Percentiles rank a stretch among this genome's conserved stretches.
Conservation (phyloP, 2,113 vertebrate species). For the Hucho hucho region DNA sequence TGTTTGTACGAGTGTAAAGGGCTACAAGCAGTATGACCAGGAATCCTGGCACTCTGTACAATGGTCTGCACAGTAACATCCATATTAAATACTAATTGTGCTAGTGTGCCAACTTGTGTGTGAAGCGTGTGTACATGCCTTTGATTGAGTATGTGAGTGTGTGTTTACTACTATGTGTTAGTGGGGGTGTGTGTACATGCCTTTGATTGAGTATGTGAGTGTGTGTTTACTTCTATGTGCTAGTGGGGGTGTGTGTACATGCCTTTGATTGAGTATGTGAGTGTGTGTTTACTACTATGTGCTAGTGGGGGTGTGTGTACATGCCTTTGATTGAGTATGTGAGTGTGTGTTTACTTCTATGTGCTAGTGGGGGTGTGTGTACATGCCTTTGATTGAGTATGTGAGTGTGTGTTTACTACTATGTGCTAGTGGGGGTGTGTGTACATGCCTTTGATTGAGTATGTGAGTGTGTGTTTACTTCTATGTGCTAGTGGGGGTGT, state of each 20-base stretch:
- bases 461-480: too few species aligned
- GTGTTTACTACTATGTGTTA: conserved; percentile 1
- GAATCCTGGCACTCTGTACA: background rate
- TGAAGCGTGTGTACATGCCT: background rate
- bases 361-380: too few species aligned
- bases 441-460: too few species aligned
- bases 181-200: too few species aligned
- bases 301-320: too few species aligned
- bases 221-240: too few species aligned
- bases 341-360: too few species aligned
- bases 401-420: conserved; percentile 3
- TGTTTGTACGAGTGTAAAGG: too few species aligned
- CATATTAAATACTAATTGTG: background rate
- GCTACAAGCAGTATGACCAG: background rate
- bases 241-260: too few species aligned
- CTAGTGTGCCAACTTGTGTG: background rate
- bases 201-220: too few species aligned
- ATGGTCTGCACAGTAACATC: background rate
- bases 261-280: background rate
- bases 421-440: background rate
- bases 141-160: background rate
- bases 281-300: conserved; percentile 3
- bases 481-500: too few species aligned
- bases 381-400: background rate
- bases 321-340: too few species aligned